Percentiles rank a stretch among this genome's conserved stretches.
Conservation (phyloP, 2,888 invertebrate species). For the Spodoptera picta region DNA sequence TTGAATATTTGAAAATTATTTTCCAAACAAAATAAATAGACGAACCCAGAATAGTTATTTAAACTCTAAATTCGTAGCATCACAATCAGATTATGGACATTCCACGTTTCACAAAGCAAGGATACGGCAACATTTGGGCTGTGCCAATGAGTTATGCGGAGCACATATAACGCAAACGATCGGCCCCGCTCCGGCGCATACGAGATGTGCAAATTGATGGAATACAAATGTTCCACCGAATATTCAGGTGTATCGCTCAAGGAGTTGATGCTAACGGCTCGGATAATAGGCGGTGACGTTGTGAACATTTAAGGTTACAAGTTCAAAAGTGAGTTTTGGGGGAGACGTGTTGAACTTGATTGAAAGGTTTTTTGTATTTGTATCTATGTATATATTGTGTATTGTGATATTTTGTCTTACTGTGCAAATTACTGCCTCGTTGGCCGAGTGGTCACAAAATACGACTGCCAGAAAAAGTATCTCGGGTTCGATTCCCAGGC, state of each 20-base stretch:
- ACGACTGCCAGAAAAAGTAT: too few relatives aligned
- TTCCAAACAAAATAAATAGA: background rate
- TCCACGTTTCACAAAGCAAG: constrained; percentile 42
- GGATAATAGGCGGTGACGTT: constrained; percentile 20
- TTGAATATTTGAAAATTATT: too few relatives aligned
- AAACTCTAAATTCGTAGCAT: constrained; percentile 11
- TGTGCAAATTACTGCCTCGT: too few relatives aligned
- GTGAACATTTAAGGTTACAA: constrained; percentile 6
- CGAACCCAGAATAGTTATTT: background rate
- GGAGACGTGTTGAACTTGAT: too few relatives aligned
- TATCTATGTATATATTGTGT: too few relatives aligned
- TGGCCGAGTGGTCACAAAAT: too few relatives aligned
- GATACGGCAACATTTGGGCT: constrained; percentile 46
- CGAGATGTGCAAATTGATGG: constrained; percentile 81
- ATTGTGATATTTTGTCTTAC: too few relatives aligned
- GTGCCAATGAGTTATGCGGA: constrained; percentile 75
- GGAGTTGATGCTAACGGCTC: constrained; percentile 33
- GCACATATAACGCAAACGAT: constrained; percentile 80
- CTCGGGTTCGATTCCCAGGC: too few relatives aligned
- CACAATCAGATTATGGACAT: constrained; percentile 38
- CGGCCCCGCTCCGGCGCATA: constrained; percentile 75
- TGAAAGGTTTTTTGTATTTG: too few relatives aligned
- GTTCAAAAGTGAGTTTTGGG: background rate
- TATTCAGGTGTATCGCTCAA: constrained; percentile 50
- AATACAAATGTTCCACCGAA: constrained; percentile 73